Evolutionary conservation across 2,888 invertebrate species (phyloP).

Genomic region (Ametastegia equiseti): DNA sequence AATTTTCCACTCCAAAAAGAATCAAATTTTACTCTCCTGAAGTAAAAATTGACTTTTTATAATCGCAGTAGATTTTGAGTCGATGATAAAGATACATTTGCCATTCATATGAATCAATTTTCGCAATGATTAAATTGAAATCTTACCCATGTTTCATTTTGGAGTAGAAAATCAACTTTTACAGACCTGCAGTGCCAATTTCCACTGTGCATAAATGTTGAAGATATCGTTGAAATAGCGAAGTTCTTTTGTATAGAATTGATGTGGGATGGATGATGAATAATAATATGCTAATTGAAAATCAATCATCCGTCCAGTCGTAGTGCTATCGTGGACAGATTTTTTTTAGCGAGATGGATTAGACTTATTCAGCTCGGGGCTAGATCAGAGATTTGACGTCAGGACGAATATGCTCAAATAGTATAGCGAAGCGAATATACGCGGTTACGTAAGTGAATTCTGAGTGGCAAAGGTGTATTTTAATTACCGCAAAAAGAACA

Average conservation of each 20-base stretch:
- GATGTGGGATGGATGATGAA: neutral
- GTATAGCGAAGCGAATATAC: neutral
- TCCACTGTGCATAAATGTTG: too few species aligned
- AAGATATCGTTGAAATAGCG: too few species aligned
- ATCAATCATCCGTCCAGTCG: neutral
- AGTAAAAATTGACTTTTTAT: too few species aligned
- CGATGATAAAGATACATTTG: too few species aligned
- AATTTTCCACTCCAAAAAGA: too few species aligned
- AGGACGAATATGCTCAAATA: neutral
- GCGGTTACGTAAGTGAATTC: neutral
- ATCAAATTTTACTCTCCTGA: too few species aligned
- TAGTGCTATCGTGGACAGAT: neutral
- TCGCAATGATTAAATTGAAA: too few species aligned
- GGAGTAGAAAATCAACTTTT: too few species aligned
- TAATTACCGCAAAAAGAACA: neutral
- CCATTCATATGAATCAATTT: too few species aligned
- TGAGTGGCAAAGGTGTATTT: neutral
- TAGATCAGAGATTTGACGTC: constrained; percentile 17
- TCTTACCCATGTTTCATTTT: too few species aligned
- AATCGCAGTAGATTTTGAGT: too few species aligned
- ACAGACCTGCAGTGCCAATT: too few species aligned
- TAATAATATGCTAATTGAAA: neutral
- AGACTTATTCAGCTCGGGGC: neutral
- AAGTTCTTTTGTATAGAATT: neutral
- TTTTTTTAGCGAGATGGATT: neutral